Conservation (phyloP, 2,888 invertebrate genomes). For the Fissipunctia ypsillon region DNA sequence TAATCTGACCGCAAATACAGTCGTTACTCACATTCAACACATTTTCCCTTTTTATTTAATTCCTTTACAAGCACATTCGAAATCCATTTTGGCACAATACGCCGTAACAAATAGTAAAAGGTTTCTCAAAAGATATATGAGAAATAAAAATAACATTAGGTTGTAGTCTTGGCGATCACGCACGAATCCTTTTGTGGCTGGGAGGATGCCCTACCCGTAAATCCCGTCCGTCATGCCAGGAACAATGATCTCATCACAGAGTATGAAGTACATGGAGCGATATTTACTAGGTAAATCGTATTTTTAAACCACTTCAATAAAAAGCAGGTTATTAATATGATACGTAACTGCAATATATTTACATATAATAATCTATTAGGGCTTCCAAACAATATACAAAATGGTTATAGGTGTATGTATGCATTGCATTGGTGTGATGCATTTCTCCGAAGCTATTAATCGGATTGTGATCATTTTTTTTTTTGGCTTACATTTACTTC, state of each 20-base stretch:
- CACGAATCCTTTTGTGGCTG: conserved; percentile 57
- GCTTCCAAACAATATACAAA: too few relatives aligned
- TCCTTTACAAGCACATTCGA: conserved; percentile 26
- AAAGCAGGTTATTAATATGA: too few relatives aligned
- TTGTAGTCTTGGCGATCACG: conserved; percentile 62
- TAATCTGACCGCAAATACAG: conserved; percentile 17
- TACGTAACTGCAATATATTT: too few relatives aligned
- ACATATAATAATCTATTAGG: too few relatives aligned
- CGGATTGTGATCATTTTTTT: too few relatives aligned
- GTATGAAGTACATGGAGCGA: conserved; percentile 18
- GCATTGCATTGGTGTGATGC: too few relatives aligned
- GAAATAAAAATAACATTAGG: conserved; percentile 59
- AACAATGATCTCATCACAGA: conserved; percentile 47
- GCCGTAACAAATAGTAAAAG: conserved; percentile 59
- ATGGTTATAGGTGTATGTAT: too few relatives aligned
- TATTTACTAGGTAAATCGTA: background rate
- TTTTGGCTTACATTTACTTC: too few relatives aligned
- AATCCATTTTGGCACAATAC: conserved; percentile 55
- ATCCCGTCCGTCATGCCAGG: conserved; percentile 50
- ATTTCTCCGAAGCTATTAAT: too few relatives aligned
- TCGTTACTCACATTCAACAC: conserved; percentile 14
- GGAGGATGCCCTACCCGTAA: conserved; percentile 40
- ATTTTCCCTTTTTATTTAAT: conserved; percentile 27
- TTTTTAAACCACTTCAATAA: too few relatives aligned
- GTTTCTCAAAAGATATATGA: conserved; percentile 52